Evolutionary conservation across 2,797 vertebrate genomes (phyloP).

Genomic region (Trematomus bernacchii): DNA sequence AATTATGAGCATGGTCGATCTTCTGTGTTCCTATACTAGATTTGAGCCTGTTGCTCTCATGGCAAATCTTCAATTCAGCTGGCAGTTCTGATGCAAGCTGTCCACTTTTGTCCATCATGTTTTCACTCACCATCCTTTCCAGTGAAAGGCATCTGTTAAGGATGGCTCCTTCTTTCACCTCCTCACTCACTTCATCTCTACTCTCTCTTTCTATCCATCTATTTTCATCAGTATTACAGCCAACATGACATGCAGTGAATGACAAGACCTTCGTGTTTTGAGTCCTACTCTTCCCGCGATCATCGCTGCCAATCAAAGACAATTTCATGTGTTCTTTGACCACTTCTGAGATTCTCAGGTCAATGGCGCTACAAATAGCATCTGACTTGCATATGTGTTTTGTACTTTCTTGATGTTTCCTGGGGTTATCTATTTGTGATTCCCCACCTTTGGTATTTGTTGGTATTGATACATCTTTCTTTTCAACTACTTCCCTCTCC

Average conservation of each 20-base stretch:
- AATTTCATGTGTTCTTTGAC: slow-evolving; percentile 78
- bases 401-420: slow-evolving; percentile 36
- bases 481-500: slow-evolving; percentile 20
- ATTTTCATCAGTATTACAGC: slow-evolving; percentile 23
- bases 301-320: slow-evolving; percentile 40
- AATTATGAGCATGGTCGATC: neutral
- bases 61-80: neutral
- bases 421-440: neutral
- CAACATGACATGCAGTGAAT: slow-evolving; percentile 34
- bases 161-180: slow-evolving; percentile 27
- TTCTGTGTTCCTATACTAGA: slow-evolving; percentile 16
- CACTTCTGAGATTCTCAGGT: slow-evolving; percentile 85
- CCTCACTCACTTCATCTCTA: slow-evolving; percentile 30
- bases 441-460: slow-evolving; percentile 7
- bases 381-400: slow-evolving; percentile 63
- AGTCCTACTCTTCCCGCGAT: slow-evolving; percentile 37
- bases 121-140: slow-evolving; percentile 20
- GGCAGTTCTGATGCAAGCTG: neutral
- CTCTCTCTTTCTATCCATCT: slow-evolving; percentile 19
- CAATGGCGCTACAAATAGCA: slow-evolving; percentile 78
- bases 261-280: slow-evolving; percentile 45
- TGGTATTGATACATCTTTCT: slow-evolving; percentile 14
- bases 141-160: neutral
- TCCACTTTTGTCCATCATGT: slow-evolving; percentile 22
- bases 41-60: neutral